These are phyloP conservation scores for Onychomys torridus DNA, from an alignment of 2,797 vertebrate genomes.

Conservation along the genomic window DNA sequence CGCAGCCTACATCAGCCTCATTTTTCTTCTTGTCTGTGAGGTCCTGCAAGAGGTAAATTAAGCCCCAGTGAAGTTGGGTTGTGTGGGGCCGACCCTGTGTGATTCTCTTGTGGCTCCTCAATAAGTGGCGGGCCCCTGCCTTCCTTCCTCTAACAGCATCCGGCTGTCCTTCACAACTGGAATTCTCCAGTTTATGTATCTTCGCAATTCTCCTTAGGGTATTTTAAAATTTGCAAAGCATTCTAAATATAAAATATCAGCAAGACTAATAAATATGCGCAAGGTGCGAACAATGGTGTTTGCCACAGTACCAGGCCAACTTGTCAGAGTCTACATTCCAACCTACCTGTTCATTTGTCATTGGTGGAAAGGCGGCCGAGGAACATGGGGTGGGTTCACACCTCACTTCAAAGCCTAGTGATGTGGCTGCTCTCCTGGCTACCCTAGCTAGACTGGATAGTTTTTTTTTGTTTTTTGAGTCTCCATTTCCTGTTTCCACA, in stretches of 20 bases:
- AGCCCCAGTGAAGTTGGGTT: background rate
- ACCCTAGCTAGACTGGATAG: background rate
- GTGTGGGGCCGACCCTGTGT: rapidly evolving
- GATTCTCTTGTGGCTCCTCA: background rate
- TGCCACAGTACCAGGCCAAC: background rate
- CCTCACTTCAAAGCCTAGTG: background rate
- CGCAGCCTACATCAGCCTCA: background rate
- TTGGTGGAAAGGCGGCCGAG: background rate
- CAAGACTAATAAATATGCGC: background rate
- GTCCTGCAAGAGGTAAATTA: background rate
- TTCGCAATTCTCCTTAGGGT: constrained; percentile 16
- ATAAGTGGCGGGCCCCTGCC: background rate
- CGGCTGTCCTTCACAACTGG: background rate
- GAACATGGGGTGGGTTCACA: background rate
- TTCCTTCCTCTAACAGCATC: background rate
- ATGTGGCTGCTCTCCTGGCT: background rate
- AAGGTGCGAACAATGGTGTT: background rate
- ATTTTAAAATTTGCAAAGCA: constrained; percentile 40
- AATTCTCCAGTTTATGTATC: background rate
- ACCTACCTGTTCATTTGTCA: background rate
- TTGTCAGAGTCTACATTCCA: background rate
- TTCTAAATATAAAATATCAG: background rate
- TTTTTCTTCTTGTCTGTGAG: background rate
- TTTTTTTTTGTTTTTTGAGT: too few species aligned
- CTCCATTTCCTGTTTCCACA: background rate